Evolutionary conservation across 2,888 invertebrate genomes (phyloP).

Genomic region (Platypus cylindrus): DNA sequence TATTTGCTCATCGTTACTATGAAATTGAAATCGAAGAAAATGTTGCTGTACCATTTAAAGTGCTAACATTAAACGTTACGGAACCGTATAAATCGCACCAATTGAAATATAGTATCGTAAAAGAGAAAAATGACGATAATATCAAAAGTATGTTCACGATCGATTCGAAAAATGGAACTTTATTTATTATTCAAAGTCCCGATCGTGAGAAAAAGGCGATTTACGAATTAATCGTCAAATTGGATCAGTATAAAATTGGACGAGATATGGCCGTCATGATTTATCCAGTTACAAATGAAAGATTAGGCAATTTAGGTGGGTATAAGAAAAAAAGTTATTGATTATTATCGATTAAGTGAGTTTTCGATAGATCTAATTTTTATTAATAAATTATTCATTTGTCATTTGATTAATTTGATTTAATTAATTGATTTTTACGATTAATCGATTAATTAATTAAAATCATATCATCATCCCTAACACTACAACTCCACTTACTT

Average conservation of each 20-base stretch:
- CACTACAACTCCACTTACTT: no score
- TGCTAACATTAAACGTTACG: conserved; percentile 65
- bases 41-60: conserved; percentile 56
- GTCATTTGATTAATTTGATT: no score
- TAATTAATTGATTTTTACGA: no score
- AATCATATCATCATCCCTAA: no score
- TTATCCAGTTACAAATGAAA: conserved; percentile 62
- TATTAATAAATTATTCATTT: no score
- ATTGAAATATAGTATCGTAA: conserved; percentile 51
- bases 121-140: conserved; percentile 43
- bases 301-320: conserved; percentile 54
- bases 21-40: conserved; percentile 77
- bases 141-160: conserved; percentile 55
- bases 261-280: conserved; percentile 61
- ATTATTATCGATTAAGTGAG: background rate
- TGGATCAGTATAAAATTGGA: conserved; percentile 43
- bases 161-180: conserved; percentile 61
- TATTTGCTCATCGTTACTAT: conserved; percentile 48
- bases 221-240: conserved; percentile 46
- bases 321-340: background rate
- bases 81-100: conserved; percentile 51
- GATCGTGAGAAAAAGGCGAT: conserved; percentile 59
- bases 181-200: conserved; percentile 59
- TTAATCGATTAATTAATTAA: no score
- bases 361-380: no score